Conservation (phyloP, 1,140 invertebrate species). For the Neodiprion fabricii region DNA sequence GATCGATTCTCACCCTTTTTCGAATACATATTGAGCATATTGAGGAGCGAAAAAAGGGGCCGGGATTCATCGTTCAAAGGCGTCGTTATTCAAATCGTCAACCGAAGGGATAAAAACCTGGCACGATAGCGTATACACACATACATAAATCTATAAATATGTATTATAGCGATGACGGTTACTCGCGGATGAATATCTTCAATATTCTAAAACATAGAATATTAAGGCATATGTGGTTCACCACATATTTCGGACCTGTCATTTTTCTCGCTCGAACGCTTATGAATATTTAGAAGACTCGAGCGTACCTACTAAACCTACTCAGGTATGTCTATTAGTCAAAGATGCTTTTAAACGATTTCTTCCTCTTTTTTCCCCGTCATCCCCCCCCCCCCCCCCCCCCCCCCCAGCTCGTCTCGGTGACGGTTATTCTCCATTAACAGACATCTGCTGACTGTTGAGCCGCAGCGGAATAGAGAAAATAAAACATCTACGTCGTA, state of each 20-base stretch:
- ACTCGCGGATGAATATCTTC: background rate
- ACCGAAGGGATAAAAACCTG: background rate
- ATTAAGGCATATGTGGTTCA: background rate
- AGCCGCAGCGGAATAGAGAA: no score
- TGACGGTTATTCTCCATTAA: no score
- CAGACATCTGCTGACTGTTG: no score
- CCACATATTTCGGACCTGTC: background rate
- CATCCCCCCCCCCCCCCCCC: no score
- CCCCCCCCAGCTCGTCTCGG: no score
- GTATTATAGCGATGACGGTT: background rate
- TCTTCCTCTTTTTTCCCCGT: background rate
- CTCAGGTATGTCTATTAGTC: background rate
- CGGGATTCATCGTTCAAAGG: background rate
- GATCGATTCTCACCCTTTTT: no score
- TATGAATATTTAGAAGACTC: conserved; percentile 3
- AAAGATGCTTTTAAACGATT: background rate
- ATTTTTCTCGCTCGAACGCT: background rate
- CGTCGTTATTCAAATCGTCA: background rate
- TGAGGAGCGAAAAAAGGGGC: background rate
- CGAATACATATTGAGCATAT: background rate
- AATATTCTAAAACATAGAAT: background rate
- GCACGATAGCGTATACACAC: no score
- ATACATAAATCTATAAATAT: background rate
- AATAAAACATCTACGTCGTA: no score
- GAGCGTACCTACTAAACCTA: background rate